Evolutionary conservation across 2,113 vertebrate species (phyloP), one percentile per base, ranked within the genome.

Genomic region (Solea solea): DNA sequence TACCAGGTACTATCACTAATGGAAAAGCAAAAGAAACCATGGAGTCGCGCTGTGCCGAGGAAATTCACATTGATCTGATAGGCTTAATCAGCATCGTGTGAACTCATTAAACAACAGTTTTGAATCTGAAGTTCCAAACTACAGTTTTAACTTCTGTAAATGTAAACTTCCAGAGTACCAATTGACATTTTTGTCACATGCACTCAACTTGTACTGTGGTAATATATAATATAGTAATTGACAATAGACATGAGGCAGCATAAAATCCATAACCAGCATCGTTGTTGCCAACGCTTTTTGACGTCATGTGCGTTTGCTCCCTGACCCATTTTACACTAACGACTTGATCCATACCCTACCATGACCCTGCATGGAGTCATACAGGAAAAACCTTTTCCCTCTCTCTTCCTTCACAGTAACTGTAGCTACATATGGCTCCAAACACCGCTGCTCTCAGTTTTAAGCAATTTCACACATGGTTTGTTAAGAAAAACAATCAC

Each of bases 291-390:
- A n/a, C n/a, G 10, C 15, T 53, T 42, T 72, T 67, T 63, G 14
- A 66, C 39, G 42, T 66, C 67, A 57, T 11, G 41, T 56, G 3
- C 10, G 50, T 60, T 39, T 2, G 49, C 34, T 16, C 44, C 14
- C 59, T 48, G 1, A 58, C 50, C 68, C 48, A 50, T 73, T 52
- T 56, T 71, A 73, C 69, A 60, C 52, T 9, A 53, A 64, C 48
- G 72, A 79, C 57, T 51, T 57, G 59, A 82, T 76, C 72, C 64
- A 28, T 75, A 46, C 51, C 60, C 11, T 40, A 7, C 52, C 21
- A 2, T 14, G 40, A 27, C 55, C 27, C 27, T 48, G 58, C 49
- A 8, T 51, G 49, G 49, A 65, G 55, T 59, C 44, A 66, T 41
- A 46, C 51, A 27, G 39, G 66, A 75, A 46, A 45, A 74, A 44